These are phyloP conservation scores for Phalanger gymnotis DNA, from an alignment of 2,797 vertebrate species.

Conservation along the genomic window DNA sequence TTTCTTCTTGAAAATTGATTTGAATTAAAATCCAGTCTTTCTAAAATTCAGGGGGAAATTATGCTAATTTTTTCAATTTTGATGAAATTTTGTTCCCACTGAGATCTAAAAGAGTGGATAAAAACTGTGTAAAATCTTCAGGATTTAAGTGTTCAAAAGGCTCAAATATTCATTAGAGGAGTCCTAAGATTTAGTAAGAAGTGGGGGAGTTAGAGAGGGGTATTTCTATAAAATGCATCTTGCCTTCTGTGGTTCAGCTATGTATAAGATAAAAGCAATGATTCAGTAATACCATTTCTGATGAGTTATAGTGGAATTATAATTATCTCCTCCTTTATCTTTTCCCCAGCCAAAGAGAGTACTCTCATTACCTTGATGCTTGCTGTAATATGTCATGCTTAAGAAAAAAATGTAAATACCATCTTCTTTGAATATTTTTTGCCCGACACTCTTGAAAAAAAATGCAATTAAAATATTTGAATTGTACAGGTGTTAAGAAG, in stretches of 20 bases:
- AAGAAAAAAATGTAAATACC: conserved; percentile 54
- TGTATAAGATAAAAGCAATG: conserved; percentile 49
- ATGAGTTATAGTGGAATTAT: conserved; percentile 33
- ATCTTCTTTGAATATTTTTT: conserved; percentile 61
- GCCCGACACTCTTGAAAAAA: conserved; percentile 57
- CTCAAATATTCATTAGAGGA: background rate
- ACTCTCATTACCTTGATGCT: background rate
- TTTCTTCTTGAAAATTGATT: background rate
- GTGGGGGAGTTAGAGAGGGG: background rate
- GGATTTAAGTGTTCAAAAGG: background rate
- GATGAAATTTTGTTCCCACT: conserved; percentile 4
- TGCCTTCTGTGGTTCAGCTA: background rate
- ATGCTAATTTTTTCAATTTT: conserved; percentile 19
- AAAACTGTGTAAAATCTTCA: background rate
- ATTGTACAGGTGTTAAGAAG: conserved; percentile 62
- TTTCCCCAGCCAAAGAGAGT: conserved; percentile 39
- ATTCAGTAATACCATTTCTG: conserved; percentile 29
- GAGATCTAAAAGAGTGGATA: conserved; percentile 13
- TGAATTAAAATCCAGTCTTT: background rate
- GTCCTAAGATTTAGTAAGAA: background rate
- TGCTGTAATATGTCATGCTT: conserved; percentile 43
- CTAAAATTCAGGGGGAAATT: background rate
- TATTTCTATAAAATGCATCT: conserved; percentile 40
- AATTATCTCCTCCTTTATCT: conserved; percentile 42
- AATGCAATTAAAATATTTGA: conserved; percentile 70